Evolutionary conservation across 2,797 vertebrate species (phyloP), one percentile per base, ranked within the genome.

Genomic region (Platalea minor): DNA sequence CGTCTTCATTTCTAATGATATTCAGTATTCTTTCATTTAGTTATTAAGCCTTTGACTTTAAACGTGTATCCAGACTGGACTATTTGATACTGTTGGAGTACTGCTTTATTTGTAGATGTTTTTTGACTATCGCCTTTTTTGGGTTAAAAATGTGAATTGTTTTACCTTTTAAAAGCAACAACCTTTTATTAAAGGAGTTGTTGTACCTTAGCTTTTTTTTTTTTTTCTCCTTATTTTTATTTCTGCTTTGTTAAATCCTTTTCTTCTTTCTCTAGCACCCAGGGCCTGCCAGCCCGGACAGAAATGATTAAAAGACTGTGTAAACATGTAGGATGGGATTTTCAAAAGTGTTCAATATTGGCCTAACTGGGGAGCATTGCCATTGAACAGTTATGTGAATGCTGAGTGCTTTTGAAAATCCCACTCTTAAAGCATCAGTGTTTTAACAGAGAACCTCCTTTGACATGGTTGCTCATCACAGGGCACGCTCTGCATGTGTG

Each of bases 291-390:
- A 96, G 88, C 94, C 96, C 78, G 91, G 91, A 46, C 87, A 97
- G 95, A 96, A 95, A 97, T 97, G 96, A 96, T 96, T 96, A 97
- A 97, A 96, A 96, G 95, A 94, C 94, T 93, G 51, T 96, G 96
- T 96, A 96, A 96, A 97, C 95, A 96, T 53, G 95, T 92, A 95
- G 96, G 96, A 93, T 96, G 93, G 95, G 94, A 96, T 96, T 97
- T 97, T 97, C 96, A 97, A 96, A 97, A 96, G 95, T 93, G 91
- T 94, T 94, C 94, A 91, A 88, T 94, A 94, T 94, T 97, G 93
- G 92, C 85, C 94, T 94, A 91, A 88, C 96, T 91, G 95, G 94
- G 93, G 78, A 96, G 93, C 96, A 82, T 91, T 89, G 74, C 77
- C 93, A 95, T 88, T 93, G 95, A 96, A 94, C 88, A 96, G 94